Percentiles rank a stretch among this genome's conserved stretches.
These are phyloP conservation scores for Oncorhynchus clarkii DNA, from an alignment of 2,113 vertebrate species.

Conservation along the genomic window DNA sequence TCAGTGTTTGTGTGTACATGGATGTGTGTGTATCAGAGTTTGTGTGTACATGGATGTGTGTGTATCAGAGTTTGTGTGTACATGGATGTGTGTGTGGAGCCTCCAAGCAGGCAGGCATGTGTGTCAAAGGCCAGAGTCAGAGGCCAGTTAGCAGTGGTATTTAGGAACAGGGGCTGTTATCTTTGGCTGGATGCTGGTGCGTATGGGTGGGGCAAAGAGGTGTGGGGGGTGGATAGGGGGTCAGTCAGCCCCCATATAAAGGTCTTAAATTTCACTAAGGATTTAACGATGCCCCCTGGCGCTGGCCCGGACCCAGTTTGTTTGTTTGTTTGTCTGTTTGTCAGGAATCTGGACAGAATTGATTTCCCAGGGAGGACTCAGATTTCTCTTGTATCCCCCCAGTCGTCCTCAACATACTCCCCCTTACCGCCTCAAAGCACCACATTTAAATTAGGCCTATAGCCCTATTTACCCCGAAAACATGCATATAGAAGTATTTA, in stretches of 20 bases:
- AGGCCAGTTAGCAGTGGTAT: slow-evolving; percentile 58
- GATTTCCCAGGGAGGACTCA: slow-evolving; percentile 26
- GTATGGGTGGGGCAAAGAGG: slow-evolving; percentile 27
- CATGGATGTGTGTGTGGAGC: slow-evolving; percentile 19
- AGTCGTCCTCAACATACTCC: slow-evolving; percentile 11
- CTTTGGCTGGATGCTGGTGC: slow-evolving; percentile 55
- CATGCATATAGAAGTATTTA: too few relatives aligned
- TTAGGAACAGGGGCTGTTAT: slow-evolving; percentile 61
- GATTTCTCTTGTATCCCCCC: slow-evolving; percentile 19
- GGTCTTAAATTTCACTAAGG: slow-evolving; percentile 76
- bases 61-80: background rate
- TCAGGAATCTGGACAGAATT: slow-evolving; percentile 52
- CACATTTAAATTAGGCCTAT: background rate
- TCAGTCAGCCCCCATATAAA: slow-evolving; percentile 38
- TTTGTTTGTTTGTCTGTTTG: slow-evolving; percentile 69
- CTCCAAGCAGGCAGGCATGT: background rate
- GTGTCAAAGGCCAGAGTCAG: slow-evolving; percentile 40
- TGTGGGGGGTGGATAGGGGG: slow-evolving; percentile 29
- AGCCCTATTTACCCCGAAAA: background rate
- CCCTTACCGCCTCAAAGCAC: background rate
- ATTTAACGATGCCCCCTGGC: slow-evolving; percentile 73
- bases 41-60: slow-evolving; percentile 1
- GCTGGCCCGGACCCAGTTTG: slow-evolving; percentile 44
- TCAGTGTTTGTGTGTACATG: slow-evolving; percentile 20
- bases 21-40: slow-evolving; percentile 5